Conservation (phyloP, 1,140 invertebrate genomes). For the Drosophila insularis region DNA sequence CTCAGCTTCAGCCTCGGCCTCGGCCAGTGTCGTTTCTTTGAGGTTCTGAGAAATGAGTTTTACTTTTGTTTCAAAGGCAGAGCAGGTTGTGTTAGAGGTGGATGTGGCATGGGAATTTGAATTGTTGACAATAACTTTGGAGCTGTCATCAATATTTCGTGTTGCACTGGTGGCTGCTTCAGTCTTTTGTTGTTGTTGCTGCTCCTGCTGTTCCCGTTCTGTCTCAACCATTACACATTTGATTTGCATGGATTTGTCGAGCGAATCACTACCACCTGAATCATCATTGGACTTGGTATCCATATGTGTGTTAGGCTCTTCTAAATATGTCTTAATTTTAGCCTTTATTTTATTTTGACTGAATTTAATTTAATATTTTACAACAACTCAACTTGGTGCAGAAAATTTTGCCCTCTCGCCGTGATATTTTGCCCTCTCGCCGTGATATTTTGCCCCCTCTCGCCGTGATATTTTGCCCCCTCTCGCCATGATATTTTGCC, state of each 20-base stretch:
- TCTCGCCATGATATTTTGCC: too few relatives aligned
- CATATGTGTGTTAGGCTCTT: constrained; percentile 41
- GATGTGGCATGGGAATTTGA: constrained; percentile 25
- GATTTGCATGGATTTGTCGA: constrained; percentile 77
- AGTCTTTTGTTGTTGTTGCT: constrained; percentile 47
- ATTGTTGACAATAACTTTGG: constrained; percentile 12
- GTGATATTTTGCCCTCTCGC: too few relatives aligned
- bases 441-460: too few relatives aligned
- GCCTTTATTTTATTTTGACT: not conserved
- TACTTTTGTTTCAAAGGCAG: constrained; percentile 74
- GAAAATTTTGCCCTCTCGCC: too few relatives aligned
- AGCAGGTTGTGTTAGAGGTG: constrained; percentile 44
- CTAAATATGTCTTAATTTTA: constrained; percentile 5
- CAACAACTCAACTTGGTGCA: too few relatives aligned
- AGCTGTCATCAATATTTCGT: too few relatives aligned
- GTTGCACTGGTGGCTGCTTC: constrained; percentile 27
- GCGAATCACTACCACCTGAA: constrained; percentile 70
- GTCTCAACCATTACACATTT: constrained; percentile 77
- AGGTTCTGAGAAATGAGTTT: constrained; percentile 77
- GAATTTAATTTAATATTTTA: too few relatives aligned
- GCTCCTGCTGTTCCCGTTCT: constrained; percentile 24
- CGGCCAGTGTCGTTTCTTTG: constrained; percentile 72
- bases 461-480: too few relatives aligned
- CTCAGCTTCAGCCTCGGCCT: constrained; percentile 12
- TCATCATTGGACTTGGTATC: constrained; percentile 76